Percentiles rank a stretch among this genome's conserved stretches.
Evolutionary conservation across 1,140 invertebrate genomes (phyloP).

Genomic region (Reticulitermes speratus): DNA sequence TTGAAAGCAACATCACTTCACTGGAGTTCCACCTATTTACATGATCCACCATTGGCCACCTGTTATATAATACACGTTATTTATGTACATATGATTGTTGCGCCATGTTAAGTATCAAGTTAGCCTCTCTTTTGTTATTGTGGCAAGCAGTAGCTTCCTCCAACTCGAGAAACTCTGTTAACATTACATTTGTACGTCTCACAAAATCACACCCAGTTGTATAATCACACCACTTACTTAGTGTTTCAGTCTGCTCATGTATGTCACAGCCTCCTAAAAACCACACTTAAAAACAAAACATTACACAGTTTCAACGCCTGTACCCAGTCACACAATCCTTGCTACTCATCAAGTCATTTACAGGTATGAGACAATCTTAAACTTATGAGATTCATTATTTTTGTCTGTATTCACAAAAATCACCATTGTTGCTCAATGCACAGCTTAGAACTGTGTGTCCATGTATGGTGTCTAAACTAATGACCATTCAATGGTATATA

Average conservation of each 20-base stretch:
- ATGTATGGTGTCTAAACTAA: not conserved
- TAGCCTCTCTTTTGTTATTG: not conserved
- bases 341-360: not conserved
- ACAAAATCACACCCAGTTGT: not conserved
- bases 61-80: not conserved
- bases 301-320: not conserved
- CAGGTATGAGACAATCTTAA: not conserved
- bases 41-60: not conserved
- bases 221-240: not conserved
- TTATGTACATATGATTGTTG: conserved; percentile 5
- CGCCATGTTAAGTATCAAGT: not conserved
- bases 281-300: not conserved
- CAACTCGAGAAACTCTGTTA: not conserved
- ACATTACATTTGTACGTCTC: not conserved
- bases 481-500: not conserved
- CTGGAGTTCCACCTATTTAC: not conserved
- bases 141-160: not conserved
- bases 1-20: not conserved
- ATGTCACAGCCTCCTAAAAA: not conserved
- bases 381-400: not conserved
- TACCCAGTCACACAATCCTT: not conserved
- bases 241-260: not conserved
- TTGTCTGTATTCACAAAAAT: not conserved
- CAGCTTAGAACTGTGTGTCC: too few species aligned
- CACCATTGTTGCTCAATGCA: too few species aligned